phyloP scores from a whole-genome alignment of 2,113 vertebrate genomes.

The Semicossyphus pulcher region DNA sequence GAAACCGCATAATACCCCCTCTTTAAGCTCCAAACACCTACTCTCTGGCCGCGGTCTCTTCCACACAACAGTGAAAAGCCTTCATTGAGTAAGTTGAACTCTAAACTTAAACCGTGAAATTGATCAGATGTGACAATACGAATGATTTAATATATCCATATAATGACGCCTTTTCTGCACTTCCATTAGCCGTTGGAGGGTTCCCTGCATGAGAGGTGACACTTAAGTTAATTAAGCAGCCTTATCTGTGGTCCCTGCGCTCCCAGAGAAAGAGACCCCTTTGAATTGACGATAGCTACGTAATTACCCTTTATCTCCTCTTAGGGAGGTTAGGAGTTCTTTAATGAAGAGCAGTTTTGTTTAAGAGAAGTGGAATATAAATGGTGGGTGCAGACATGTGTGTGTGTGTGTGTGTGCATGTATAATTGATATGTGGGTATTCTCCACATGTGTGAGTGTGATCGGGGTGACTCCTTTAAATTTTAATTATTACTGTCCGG shows the following conservation, averaged over 20 bases:
- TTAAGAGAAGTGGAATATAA: conserved; percentile 68
- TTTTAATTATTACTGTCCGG: conserved; percentile 29
- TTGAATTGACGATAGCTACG: conserved; percentile 75
- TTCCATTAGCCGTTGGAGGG: conserved; percentile 63
- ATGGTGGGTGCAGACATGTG: conserved; percentile 10
- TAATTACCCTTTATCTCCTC: conserved; percentile 80
- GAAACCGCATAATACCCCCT: background rate
- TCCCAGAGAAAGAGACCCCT: conserved; percentile 67
- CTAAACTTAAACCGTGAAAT: conserved; percentile 61
- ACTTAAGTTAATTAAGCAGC: conserved; percentile 81
- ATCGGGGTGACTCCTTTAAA: conserved; percentile 29
- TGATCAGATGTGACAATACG: conserved; percentile 67
- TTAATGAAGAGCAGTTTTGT: conserved; percentile 74
- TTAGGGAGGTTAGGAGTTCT: conserved; percentile 70
- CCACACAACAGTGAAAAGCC: conserved; percentile 15
- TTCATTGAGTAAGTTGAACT: conserved; percentile 46
- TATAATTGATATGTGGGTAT: background rate
- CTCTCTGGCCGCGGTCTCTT: background rate
- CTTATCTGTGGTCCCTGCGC: conserved; percentile 75
- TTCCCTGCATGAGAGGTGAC: conserved; percentile 68
- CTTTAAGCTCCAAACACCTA: background rate
- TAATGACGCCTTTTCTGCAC: conserved; percentile 60
- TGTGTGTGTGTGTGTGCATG: background rate
- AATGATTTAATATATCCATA: conserved; percentile 69
- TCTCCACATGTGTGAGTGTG: background rate